Base-by-base conservation (phyloP, 2,113 vertebrate species). In the Myrmecophaga tridactyla region DNA sequence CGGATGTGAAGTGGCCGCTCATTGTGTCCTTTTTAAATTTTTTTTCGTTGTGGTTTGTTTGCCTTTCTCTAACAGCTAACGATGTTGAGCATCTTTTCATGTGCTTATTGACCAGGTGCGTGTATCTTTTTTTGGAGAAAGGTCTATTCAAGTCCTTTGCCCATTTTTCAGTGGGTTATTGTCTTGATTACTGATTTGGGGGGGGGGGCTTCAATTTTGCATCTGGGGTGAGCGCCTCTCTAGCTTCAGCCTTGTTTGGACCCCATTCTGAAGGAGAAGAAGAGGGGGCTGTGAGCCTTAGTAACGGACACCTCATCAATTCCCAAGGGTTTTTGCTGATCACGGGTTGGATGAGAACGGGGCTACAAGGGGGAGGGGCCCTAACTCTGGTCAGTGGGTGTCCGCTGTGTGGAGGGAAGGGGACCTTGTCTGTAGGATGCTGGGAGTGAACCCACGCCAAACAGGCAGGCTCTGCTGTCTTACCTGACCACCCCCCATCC, bases 401-500 rank as follows among this genome's bases (percentile, higher is more conserved):
- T 39, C 23, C 86, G 27, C 13, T 18, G 31, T 80, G 18, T 21
- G 23, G 31, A 8, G 62, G 36, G 34, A 9, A 23, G 60, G 29
- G 14, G 14, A 36, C 10, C 4, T 48, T 3, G 7, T 18, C 23
- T 3, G 0, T 17, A 29, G 43, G 29, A 31, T 41, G 25, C 20
- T 6, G 18, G n/a, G 21, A 82, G 39, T 67, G 27, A 31, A 41
- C 48, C 12, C 31, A 73, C 41, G 18, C 41, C 31, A 7, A 58
- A 31, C 41, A 11, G 18, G 17, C 41, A 43, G 62, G 34, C 12
- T 9, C 39, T 51, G 34, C 77, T 60, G 8, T 36, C 17, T 2
- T 31, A 53, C 0, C 3, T 6, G 36, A 46, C 18, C 14, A n/a
- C n/a, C 48, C 60, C 41, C 62, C 4, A 0, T 9, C 51, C 46